Conservation (phyloP, 2,113 vertebrate genomes). For the Callaeas wilsoni region DNA sequence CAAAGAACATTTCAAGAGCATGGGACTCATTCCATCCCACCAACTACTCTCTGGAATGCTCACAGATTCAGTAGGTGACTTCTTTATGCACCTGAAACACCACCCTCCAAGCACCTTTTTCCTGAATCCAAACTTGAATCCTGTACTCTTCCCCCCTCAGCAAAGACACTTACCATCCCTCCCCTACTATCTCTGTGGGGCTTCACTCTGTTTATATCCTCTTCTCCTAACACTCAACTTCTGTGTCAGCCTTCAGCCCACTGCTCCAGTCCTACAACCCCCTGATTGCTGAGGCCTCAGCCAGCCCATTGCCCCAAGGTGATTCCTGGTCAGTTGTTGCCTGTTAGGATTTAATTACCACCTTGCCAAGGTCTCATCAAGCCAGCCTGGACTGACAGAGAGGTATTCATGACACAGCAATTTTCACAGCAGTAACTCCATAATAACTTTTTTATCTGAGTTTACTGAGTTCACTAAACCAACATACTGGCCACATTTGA, state of each 20-base stretch:
- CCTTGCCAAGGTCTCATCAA: not conserved
- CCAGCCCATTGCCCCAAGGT: not conserved
- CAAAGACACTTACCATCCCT: not conserved
- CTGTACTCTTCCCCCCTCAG: fast-evolving
- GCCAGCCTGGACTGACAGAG: not conserved
- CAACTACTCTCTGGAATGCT: not conserved
- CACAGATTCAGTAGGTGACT: not conserved
- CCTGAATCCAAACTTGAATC: not conserved
- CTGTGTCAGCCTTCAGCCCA: not conserved
- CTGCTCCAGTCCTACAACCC: not conserved
- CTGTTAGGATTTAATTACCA: not conserved
- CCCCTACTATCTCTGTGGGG: not conserved
- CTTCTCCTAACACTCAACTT: not conserved
- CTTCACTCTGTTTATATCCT: not conserved
- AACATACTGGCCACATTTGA: not conserved
- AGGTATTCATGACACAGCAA: not conserved
- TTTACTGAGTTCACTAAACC: not conserved
- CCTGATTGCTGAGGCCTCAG: fast-evolving
- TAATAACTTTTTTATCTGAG: not conserved
- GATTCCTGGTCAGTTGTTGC: not conserved
- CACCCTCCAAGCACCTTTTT: fast-evolving
- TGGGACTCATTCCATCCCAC: not conserved
- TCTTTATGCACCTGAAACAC: not conserved
- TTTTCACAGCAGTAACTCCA: not conserved
- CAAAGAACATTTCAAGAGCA: not conserved